phyloP scores from a whole-genome alignment of 2,113 vertebrate species.

The Tragulus kanchil region DNA sequence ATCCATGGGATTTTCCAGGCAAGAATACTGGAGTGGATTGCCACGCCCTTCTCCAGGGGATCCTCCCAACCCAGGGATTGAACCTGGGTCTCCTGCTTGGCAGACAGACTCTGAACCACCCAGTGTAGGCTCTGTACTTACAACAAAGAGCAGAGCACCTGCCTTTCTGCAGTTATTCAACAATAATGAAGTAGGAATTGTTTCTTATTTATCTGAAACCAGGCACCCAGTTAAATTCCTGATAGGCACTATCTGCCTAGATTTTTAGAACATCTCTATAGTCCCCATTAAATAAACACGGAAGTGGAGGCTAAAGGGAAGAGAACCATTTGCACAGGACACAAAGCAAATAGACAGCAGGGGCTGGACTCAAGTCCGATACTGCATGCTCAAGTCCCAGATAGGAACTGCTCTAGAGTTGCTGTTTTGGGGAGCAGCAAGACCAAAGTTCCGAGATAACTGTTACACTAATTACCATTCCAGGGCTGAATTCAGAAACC shows the following conservation, averaged over 20 bases:
- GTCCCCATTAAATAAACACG: background rate
- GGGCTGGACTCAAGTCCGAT: background rate
- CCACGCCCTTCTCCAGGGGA: no score
- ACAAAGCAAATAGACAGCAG: background rate
- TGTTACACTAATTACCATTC: conserved; percentile 37
- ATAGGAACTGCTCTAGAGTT: background rate
- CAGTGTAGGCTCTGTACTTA: background rate
- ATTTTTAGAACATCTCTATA: background rate
- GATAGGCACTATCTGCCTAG: background rate
- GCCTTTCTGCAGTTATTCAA: background rate
- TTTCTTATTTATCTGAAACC: background rate
- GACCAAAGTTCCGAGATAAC: conserved; percentile 5
- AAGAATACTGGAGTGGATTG: no score
- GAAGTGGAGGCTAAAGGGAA: background rate
- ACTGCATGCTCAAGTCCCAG: background rate
- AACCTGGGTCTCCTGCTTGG: no score
- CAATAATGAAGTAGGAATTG: background rate
- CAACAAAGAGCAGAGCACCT: background rate
- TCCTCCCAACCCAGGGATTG: no score
- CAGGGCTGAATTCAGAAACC: conserved; percentile 47
- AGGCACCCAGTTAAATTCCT: conserved; percentile 20
- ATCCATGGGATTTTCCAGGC: no score
- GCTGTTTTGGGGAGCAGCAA: background rate
- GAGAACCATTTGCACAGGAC: background rate
- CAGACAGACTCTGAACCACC: no score